These are phyloP conservation scores for Hemicrepidius hirtus DNA, from an alignment of 2,888 invertebrate genomes.

Conservation along the genomic window DNA sequence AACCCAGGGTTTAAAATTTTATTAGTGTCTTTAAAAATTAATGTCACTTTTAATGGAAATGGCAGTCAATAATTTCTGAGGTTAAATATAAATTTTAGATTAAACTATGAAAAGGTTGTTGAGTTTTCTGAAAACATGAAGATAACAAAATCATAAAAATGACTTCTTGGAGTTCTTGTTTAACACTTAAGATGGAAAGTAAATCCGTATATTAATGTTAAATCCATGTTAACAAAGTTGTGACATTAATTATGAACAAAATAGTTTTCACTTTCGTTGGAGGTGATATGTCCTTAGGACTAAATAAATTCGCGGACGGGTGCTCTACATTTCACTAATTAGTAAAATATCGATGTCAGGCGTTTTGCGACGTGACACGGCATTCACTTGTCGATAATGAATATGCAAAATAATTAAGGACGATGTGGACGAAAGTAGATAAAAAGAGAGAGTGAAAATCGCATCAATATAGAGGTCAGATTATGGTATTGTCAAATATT, in stretches of 20 bases:
- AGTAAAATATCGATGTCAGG: slow-evolving; percentile 12
- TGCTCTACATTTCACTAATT: slow-evolving; percentile 19
- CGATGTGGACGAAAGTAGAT: slow-evolving; percentile 24
- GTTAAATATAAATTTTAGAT: no score
- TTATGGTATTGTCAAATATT: neutral
- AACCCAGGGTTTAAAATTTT: no score
- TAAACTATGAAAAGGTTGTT: no score
- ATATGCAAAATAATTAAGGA: slow-evolving; percentile 22
- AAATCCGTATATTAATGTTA: neutral
- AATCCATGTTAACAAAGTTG: neutral
- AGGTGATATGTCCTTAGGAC: neutral
- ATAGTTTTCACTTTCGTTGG: slow-evolving; percentile 18
- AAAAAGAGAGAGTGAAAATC: slow-evolving; percentile 29
- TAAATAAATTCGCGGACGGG: neutral
- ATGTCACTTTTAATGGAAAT: no score
- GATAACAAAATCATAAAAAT: no score
- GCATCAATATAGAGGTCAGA: slow-evolving; percentile 12
- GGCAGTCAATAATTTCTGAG: no score
- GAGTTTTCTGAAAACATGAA: no score
- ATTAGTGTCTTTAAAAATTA: no score
- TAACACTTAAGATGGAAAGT: neutral
- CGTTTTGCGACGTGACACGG: slow-evolving; percentile 9
- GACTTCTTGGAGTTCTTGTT: no score
- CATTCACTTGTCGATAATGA: slow-evolving; percentile 1
- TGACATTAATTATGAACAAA: neutral